Conservation (phyloP, 2,797 vertebrate genomes). For the Coregonus ussuriensis region DNA sequence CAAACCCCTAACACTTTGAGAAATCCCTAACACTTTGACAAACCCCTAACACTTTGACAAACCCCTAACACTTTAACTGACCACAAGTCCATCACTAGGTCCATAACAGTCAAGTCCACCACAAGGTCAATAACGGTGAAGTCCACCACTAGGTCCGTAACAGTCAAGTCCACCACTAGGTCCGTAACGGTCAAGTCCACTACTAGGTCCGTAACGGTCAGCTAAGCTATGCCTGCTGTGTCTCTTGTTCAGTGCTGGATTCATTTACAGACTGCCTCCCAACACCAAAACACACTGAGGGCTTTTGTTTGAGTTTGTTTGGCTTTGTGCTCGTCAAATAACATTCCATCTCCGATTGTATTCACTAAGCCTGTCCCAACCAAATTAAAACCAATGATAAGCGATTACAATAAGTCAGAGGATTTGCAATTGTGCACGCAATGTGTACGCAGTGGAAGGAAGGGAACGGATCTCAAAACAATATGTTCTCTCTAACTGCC, state of each 20-base stretch:
- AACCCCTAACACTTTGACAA: too few species aligned
- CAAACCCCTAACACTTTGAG: too few species aligned
- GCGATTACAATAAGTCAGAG: conserved; percentile 31
- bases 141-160: too few species aligned
- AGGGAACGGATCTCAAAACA: conserved; percentile 11
- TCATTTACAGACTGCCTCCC: background rate
- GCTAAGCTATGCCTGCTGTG: background rate
- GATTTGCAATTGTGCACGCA: conserved; percentile 24
- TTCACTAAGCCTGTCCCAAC: conserved; percentile 13
- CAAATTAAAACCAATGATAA: conserved; percentile 39
- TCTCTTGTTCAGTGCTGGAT: background rate
- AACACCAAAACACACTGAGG: conserved; percentile 1
- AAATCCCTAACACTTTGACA: too few species aligned
- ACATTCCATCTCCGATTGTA: conserved; percentile 24
- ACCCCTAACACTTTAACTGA: too few species aligned
- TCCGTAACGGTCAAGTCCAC: too few species aligned
- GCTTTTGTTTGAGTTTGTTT: background rate
- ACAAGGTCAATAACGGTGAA: too few species aligned
- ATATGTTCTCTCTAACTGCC: conserved; percentile 16
- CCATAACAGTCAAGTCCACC: too few species aligned
- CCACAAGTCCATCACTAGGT: too few species aligned
- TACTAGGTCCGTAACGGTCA: too few species aligned
- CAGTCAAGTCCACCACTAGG: too few species aligned
- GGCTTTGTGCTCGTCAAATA: conserved; percentile 20
- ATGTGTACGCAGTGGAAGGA: background rate